Base-by-base conservation (phyloP, 2,113 vertebrate genomes). In the Catharus fuscescens region DNA sequence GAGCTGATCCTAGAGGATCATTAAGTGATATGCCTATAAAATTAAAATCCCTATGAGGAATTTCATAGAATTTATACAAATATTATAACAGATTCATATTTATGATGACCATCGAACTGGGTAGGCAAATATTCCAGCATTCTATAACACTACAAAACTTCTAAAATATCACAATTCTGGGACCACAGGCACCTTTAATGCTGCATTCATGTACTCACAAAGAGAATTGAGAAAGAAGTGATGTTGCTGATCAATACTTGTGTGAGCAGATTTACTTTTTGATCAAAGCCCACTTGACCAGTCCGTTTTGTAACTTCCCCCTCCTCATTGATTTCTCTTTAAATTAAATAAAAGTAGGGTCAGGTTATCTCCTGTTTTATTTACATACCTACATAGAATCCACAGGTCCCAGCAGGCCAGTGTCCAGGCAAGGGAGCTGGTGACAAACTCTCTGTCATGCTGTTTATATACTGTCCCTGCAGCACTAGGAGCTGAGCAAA, bases 201-300 rank as follows among this genome's bases (percentile, higher is more conserved):
- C 53, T 36, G 21, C 40, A 72, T 79, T 95, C 81, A 61, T 34
- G 34, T 44, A 77, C 36, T 90, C 56, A 62, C 52, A 52, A 77
- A 88, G 79, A 60, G 65, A 93, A 60, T 0, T 66, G 71, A 92
- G 90, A 92, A 83, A 88, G 85, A 45, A 94, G 40, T 1, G 0
- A 18, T 71, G 76, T 52, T 91, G 67, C 67, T 93, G 81, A 94
- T 96, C 93, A 93, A 94, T 96, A 94, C 48, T 4, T 47, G 31
- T 60, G 67, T 54, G 76, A 89, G 56, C 72, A 96, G 90, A 96
- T 96, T 96, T 94, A 94, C 79, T 93, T 94, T 97, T 86, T 96
- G 79, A 94, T 93, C 94, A 96, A 97, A 95, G 95, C 71, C 91
- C 72, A 90, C 86, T 93, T 94, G 76, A 90, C 91, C 86, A 80